Percentiles rank a stretch among this genome's conserved stretches.
Evolutionary conservation across 2,888 invertebrate species (phyloP).

Genomic region (Erynnis tages): DNA sequence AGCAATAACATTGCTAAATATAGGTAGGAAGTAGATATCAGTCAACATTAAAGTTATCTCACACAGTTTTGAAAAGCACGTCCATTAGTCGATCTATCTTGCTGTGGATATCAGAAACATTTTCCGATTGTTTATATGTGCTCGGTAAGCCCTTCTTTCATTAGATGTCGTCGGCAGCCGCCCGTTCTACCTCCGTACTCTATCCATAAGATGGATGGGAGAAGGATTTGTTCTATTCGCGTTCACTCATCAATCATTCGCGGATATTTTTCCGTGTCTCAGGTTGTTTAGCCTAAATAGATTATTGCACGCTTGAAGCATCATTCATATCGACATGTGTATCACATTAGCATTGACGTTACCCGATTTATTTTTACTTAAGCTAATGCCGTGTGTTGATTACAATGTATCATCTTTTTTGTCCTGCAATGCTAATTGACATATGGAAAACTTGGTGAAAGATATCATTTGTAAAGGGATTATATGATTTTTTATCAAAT

Average conservation of each 20-base stretch:
- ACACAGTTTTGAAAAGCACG: not conserved
- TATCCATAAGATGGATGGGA: slow-evolving; percentile 79
- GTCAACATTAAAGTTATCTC: too few species aligned
- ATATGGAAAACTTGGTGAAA: too few species aligned
- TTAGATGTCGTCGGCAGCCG: slow-evolving; percentile 72
- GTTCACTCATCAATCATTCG: slow-evolving; percentile 78
- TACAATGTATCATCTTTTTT: too few species aligned
- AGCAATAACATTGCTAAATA: too few species aligned
- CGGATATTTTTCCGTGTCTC: slow-evolving; percentile 80
- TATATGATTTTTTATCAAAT: too few species aligned
- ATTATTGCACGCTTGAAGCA: slow-evolving; percentile 67
- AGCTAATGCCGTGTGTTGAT: too few species aligned
- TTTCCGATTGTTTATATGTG: slow-evolving; percentile 76
- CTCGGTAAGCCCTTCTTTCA: slow-evolving; percentile 78
- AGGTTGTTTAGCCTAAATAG: slow-evolving; percentile 78
- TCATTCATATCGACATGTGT: slow-evolving; percentile 63
- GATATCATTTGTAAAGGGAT: too few species aligned
- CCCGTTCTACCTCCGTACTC: slow-evolving; percentile 44
- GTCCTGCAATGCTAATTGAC: too few species aligned
- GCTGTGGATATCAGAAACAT: slow-evolving; percentile 68
- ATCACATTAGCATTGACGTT: slow-evolving; percentile 61
- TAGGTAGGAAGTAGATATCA: too few species aligned
- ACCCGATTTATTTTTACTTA: slow-evolving; percentile 6
- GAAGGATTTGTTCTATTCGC: slow-evolving; percentile 80
- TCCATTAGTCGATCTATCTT: slow-evolving; percentile 57